Percentiles rank a stretch among this genome's conserved stretches.
Evolutionary conservation across 2,113 vertebrate species (phyloP).

Genomic region (Emydura subglobosa): DNA sequence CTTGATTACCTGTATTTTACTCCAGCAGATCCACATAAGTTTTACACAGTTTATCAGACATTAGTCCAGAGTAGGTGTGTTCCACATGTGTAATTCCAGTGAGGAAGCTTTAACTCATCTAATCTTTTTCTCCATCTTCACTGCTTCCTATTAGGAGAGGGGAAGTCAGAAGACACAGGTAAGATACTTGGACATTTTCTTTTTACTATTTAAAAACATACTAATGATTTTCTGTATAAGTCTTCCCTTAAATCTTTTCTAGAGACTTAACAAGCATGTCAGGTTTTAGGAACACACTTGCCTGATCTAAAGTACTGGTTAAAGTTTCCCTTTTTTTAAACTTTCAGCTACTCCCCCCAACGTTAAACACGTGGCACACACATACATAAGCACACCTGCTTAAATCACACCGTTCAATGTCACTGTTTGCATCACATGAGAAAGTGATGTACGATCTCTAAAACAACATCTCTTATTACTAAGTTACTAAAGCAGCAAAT

Average conservation of each 20-base stretch:
- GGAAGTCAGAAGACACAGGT: conserved; percentile 18
- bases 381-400: conserved; percentile 69
- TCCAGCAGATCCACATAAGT: not conserved
- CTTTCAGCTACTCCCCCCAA: conserved; percentile 6
- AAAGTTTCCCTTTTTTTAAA: conserved; percentile 27
- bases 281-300: not conserved
- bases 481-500: conserved; percentile 34
- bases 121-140: conserved; percentile 97
- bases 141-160: conserved; percentile 89
- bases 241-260: not conserved
- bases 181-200: not conserved
- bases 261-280: not conserved
- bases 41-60: conserved; percentile 11
- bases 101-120: conserved; percentile 14
- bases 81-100: not conserved
- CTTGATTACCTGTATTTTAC: conserved; percentile 41
- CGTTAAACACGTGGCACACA: conserved; percentile 41
- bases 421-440: conserved; percentile 5
- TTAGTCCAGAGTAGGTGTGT: not conserved
- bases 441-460: not conserved
- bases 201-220: not conserved
- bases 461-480: conserved; percentile 30
- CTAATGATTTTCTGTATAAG: not conserved
- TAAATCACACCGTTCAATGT: conserved; percentile 69
- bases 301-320: conserved; percentile 12